These are phyloP conservation scores for Capromys pilorides DNA, from an alignment of 2,797 vertebrate genomes.

Conservation along the genomic window DNA sequence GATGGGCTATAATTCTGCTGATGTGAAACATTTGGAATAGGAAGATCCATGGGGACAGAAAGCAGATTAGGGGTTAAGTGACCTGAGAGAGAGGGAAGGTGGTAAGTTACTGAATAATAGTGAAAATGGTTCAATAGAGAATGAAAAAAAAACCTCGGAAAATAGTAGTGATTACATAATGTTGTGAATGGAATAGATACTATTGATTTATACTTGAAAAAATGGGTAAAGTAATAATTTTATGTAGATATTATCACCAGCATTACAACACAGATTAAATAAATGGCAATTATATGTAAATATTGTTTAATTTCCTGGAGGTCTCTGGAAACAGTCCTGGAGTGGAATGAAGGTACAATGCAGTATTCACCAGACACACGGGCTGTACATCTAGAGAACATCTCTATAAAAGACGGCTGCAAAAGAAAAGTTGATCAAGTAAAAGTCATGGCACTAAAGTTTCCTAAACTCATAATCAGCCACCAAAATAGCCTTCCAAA, in stretches of 20 bases:
- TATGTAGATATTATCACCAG: neutral
- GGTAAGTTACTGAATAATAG: neutral
- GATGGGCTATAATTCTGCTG: neutral
- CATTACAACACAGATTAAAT: conserved; percentile 36
- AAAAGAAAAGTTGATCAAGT: conserved; percentile 17
- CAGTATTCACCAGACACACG: neutral
- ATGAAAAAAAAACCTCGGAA: neutral
- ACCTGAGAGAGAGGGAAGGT: neutral
- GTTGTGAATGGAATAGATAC: neutral
- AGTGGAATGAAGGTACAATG: neutral
- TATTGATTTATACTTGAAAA: neutral
- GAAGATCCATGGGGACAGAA: neutral
- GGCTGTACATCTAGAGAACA: neutral
- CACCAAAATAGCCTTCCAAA: conserved; percentile 64
- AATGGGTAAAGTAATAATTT: conserved; percentile 21
- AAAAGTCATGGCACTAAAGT: conserved; percentile 60
- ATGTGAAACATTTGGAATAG: neutral
- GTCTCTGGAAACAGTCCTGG: neutral
- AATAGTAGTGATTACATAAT: neutral
- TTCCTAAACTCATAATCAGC: conserved; percentile 22
- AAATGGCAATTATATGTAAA: neutral
- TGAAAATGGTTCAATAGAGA: neutral
- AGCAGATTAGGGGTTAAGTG: neutral
- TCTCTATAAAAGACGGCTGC: neutral
- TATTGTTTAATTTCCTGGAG: conserved; percentile 22